A percentile compares a stretch with the other conserved stretches of the same genome.
Evolutionary conservation across 2,113 vertebrate species (phyloP).

Genomic region (Pterocles burchelli): DNA sequence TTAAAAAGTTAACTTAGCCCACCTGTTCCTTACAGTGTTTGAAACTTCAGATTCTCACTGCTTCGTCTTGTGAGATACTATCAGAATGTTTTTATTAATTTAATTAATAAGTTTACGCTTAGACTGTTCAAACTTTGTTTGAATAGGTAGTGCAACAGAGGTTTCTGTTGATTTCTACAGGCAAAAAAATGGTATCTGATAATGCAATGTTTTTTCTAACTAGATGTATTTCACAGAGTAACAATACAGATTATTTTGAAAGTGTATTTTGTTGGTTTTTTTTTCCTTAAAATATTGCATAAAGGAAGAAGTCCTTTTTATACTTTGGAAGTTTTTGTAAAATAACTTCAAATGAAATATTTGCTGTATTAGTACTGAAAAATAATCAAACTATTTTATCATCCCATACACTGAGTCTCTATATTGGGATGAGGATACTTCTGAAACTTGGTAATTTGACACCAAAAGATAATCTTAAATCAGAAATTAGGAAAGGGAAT

Average conservation of each 20-base stretch:
- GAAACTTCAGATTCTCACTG: not conserved
- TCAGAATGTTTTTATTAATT: not conserved
- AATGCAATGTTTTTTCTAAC: not conserved
- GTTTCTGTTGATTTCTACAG: not conserved
- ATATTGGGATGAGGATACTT: accelerated
- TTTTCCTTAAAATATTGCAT: not conserved
- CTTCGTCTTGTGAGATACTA: not conserved
- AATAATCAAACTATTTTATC: not conserved
- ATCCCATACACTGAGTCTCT: not conserved
- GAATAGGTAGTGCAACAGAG: not conserved
- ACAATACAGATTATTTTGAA: not conserved
- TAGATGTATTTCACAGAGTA: not conserved
- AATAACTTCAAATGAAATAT: not conserved
- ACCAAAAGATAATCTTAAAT: not conserved
- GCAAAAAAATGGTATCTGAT: not conserved
- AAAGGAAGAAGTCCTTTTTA: not conserved
- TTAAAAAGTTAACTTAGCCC: not conserved
- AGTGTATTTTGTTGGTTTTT: not conserved
- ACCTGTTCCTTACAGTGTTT: not conserved
- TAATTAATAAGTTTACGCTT: not conserved
- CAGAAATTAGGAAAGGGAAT: not conserved
- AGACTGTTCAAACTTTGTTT: not conserved
- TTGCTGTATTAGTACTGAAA: not conserved
- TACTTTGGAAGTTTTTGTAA: not conserved
- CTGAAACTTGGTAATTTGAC: not conserved